These are phyloP conservation scores for Drosophila obscura DNA, from an alignment of 1,140 invertebrate species.

Conservation along the genomic window DNA sequence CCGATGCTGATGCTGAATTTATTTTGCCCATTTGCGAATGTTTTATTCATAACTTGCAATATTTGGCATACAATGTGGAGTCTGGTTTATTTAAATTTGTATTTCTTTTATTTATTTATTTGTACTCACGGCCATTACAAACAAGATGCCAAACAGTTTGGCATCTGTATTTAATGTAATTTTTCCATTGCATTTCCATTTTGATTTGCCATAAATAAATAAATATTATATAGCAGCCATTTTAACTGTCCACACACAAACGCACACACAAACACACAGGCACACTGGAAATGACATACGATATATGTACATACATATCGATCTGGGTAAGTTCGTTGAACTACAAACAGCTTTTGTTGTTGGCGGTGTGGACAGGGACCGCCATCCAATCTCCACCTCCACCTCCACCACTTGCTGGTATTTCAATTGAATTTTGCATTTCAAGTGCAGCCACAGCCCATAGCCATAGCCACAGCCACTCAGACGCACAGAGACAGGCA, in stretches of 20 bases:
- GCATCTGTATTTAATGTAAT: slow-evolving; percentile 5
- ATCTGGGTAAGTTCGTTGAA: slow-evolving; percentile 67
- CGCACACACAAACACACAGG: neutral
- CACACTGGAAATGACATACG: neutral
- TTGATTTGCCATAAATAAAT: slow-evolving; percentile 52
- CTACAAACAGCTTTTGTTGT: slow-evolving; percentile 35
- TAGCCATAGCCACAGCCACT: slow-evolving; percentile 34
- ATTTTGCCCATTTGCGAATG: slow-evolving; percentile 62
- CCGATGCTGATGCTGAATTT: slow-evolving; percentile 47
- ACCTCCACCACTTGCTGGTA: slow-evolving; percentile 6
- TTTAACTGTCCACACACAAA: slow-evolving; percentile 49
- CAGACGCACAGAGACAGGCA: slow-evolving; percentile 43
- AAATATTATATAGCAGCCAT: slow-evolving; percentile 62
- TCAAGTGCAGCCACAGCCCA: slow-evolving; percentile 49
- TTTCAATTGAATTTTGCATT: slow-evolving; percentile 64
- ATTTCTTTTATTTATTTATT: slow-evolving; percentile 17
- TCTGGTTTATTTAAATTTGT: slow-evolving; percentile 58
- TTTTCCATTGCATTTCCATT: slow-evolving; percentile 39
- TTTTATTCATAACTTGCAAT: slow-evolving; percentile 78
- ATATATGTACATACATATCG: slow-evolving; percentile 35
- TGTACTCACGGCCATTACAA: neutral
- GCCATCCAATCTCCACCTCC: no score
- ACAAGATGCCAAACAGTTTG: slow-evolving; percentile 28
- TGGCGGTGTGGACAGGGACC: neutral
- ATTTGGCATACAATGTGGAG: slow-evolving; percentile 60